Evolutionary conservation across 2,113 vertebrate species (phyloP).

Genomic region (Lichenostomus cassidix): DNA sequence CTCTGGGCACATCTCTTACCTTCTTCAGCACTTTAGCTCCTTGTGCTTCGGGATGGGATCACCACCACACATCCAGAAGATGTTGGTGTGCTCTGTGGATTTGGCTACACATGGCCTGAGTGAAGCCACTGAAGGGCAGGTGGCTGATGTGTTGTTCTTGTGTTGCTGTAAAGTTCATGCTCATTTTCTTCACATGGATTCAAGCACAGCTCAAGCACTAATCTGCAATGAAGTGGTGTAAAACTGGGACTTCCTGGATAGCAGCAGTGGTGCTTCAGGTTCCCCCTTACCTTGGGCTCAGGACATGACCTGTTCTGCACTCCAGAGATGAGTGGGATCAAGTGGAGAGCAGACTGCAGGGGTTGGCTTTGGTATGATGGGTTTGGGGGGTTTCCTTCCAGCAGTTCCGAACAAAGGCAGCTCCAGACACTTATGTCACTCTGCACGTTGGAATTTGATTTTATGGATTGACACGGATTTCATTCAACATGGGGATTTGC

Average conservation of each 20-base stretch:
- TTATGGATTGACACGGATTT: background rate
- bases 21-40: background rate
- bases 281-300: background rate
- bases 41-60: background rate
- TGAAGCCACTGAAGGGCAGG: background rate
- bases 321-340: background rate
- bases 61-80: background rate
- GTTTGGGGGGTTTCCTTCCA: background rate
- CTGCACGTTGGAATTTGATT: background rate
- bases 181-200: background rate
- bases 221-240: background rate
- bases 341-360: background rate
- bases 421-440: accelerated
- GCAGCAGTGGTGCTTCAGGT: background rate
- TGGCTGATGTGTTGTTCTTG: background rate
- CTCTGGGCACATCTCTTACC: background rate
- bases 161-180: background rate
- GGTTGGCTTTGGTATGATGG: background rate
- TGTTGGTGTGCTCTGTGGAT: background rate
- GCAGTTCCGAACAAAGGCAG: background rate
- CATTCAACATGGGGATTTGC: background rate
- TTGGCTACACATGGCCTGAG: accelerated
- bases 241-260: background rate
- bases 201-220: background rate
- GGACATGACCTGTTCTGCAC: background rate